Evolutionary conservation across 2,113 vertebrate species (phyloP).

Genomic region (Sylvietta virens): DNA sequence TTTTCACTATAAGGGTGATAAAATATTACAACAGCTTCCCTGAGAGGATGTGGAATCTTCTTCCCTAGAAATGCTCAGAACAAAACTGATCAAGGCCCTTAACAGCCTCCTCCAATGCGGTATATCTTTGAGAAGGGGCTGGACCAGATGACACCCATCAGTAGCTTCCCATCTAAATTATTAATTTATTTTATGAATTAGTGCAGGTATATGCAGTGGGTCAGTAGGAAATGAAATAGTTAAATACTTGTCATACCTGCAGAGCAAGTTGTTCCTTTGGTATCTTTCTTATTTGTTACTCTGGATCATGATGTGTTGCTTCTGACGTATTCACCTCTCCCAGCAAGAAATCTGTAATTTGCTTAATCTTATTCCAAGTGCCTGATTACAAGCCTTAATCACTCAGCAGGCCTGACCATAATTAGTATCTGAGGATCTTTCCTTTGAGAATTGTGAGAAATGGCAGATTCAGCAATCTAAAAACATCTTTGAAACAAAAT

Average conservation of each 20-base stretch:
- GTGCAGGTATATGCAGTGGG: neutral
- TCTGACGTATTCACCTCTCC: neutral
- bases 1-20: neutral
- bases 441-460: neutral
- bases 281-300: neutral
- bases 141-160: neutral
- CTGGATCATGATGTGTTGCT: neutral
- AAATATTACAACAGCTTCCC: neutral
- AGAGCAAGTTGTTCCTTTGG: neutral
- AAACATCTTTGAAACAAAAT: neutral
- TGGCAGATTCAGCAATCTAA: neutral
- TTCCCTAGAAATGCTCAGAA: neutral
- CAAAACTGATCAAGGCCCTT: neutral
- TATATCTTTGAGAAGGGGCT: neutral
- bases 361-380: slow-evolving; percentile 36
- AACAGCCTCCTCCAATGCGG: neutral
- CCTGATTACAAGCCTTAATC: slow-evolving; percentile 32
- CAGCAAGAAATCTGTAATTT: slow-evolving; percentile 1
- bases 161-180: neutral
- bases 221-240: neutral
- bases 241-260: neutral
- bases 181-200: neutral
- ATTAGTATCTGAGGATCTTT: neutral
- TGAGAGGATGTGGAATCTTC: neutral
- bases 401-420: slow-evolving; percentile 3